phyloP scores from a whole-genome alignment of 2,797 vertebrate genomes.

The Diplodus sargus region DNA sequence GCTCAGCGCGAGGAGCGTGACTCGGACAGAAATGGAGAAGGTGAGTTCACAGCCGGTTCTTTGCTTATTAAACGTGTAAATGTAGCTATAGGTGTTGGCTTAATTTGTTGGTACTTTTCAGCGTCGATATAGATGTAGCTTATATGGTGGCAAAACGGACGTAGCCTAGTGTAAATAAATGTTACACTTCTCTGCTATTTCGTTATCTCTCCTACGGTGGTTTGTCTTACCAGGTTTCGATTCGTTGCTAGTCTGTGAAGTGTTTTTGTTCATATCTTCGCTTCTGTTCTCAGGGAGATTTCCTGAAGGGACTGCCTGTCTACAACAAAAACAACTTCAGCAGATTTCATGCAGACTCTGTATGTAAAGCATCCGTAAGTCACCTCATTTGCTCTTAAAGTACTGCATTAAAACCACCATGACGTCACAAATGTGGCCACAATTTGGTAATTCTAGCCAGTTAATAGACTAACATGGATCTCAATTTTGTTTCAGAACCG shows the following conservation, averaged over 20 bases:
- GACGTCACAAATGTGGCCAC: background rate
- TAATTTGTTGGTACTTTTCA: too few relatives aligned
- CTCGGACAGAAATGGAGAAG: slow-evolving; percentile 75
- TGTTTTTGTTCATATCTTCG: slow-evolving; percentile 2
- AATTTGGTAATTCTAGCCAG: background rate
- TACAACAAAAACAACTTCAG: slow-evolving; percentile 99
- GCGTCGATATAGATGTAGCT: background rate
- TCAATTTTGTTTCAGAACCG: slow-evolving; percentile 87
- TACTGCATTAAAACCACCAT: background rate
- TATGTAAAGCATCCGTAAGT: slow-evolving; percentile 97
- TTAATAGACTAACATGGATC: slow-evolving; percentile 1
- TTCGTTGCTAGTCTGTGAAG: too few relatives aligned
- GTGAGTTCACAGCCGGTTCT: slow-evolving; percentile 31
- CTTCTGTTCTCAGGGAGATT: slow-evolving; percentile 88
- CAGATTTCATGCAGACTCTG: slow-evolving; percentile 95
- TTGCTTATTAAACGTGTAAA: too few relatives aligned
- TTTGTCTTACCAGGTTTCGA: background rate
- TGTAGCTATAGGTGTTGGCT: background rate
- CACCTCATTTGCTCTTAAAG: background rate
- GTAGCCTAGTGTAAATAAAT: background rate
- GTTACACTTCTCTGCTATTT: too few relatives aligned
- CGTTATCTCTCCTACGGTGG: background rate
- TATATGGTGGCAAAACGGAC: background rate
- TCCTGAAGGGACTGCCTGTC: slow-evolving; percentile 95
- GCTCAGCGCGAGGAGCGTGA: background rate